Evolutionary conservation across 2,888 invertebrate species (phyloP).

Genomic region (Drosophila picticornis): DNA sequence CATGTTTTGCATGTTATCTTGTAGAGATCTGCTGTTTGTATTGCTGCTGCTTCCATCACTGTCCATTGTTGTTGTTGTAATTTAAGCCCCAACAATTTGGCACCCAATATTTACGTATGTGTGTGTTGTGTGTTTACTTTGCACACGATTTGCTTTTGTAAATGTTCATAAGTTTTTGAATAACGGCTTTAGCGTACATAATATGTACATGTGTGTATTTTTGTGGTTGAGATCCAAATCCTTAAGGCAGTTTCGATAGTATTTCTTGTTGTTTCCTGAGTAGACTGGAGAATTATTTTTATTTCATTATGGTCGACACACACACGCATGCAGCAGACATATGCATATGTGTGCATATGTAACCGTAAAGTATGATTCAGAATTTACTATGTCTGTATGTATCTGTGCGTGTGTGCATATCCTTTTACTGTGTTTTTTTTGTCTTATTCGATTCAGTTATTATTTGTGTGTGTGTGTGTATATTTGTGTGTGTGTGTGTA

Average conservation of each 20-base stretch:
- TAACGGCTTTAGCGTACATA: constrained; percentile 15
- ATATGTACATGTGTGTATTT: neutral
- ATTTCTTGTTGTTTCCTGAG: constrained; percentile 75
- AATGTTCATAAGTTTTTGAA: constrained; percentile 24
- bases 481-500: too few relatives aligned
- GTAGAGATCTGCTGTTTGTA: constrained; percentile 65
- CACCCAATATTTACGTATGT: constrained; percentile 16
- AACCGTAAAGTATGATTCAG: constrained; percentile 9
- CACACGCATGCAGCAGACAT: neutral
- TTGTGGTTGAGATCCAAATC: constrained; percentile 29
- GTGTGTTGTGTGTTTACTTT: constrained; percentile 46
- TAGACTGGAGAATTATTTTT: constrained; percentile 78
- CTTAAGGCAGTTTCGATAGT: constrained; percentile 42
- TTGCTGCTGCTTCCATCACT: constrained; percentile 48
- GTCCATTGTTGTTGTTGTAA: constrained; percentile 39
- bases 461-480: constrained; percentile 6
- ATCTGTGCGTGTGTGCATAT: constrained; percentile 13
- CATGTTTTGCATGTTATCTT: constrained; percentile 28
- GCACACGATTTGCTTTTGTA: constrained; percentile 31
- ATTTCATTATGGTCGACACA: constrained; percentile 20
- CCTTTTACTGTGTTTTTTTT: constrained; percentile 11
- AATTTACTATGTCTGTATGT: constrained; percentile 6
- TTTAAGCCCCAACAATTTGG: constrained; percentile 43
- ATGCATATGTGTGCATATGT: neutral
- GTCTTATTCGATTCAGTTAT: constrained; percentile 12